Base-by-base conservation (phyloP, 2,888 invertebrate species). In the Drosophila mimetica region DNA sequence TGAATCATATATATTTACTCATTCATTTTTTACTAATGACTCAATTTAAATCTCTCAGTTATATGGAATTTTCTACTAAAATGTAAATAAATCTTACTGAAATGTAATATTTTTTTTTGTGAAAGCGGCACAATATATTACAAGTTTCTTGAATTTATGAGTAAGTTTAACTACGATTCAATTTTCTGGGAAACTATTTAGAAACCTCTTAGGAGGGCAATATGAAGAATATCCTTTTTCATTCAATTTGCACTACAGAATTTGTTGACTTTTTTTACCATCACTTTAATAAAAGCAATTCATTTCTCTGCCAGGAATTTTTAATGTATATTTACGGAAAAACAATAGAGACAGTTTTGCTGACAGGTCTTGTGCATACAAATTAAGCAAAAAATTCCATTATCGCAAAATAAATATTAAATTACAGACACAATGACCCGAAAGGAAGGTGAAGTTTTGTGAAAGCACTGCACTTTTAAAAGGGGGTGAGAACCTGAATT, bases 381-480 rank as follows among this genome's bases (percentile, higher is more conserved):
- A 70, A 53, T 71, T 50, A 70, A 39, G 63, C 44, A 53, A 16
- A 32, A 59, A 64, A 54, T 71, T 53, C 28, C 37, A 57, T 70
- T 53, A 32, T 41, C 16, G 34, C 42, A 63, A 44, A 37, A 39
- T 37, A 70, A 53, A 57, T 52, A 42, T 50, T 14, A 44, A 18
- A 11, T 13, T 25, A 53, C 28, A 18, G 18, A 28, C 41, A 32
- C 50, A 25, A 37, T 32, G 48, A 32, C 34, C 11, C 11, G 34
- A 32, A 20, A 22, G 11, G 41, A 18, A 50, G 53, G 39, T 53
- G 9, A 34, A 51, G 36, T 48, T 39, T 14, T 32, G 30, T 32
- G 30, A 44, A 28, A 44, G 42, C 16, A 50, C 37, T 61, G 18
- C 34, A 28, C 25, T 50, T 44, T 61, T 9, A 34, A 22, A 30